These are phyloP conservation scores for Philopotamus ludificatus DNA, from an alignment of 1,140 invertebrate species.

Conservation along the genomic window DNA sequence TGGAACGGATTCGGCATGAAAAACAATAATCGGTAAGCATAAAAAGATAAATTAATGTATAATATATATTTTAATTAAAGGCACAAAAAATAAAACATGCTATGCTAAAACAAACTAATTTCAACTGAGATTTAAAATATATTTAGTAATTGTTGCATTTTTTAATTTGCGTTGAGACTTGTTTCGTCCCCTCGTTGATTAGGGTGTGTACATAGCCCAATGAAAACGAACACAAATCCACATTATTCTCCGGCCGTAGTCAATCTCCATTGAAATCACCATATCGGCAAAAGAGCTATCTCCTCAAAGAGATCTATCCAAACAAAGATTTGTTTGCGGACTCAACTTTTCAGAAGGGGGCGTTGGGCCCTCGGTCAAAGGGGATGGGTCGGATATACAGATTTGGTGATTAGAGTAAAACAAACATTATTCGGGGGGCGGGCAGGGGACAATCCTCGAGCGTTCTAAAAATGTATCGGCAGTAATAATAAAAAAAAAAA, in stretches of 20 bases:
- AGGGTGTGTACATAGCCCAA: not conserved
- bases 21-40: not conserved
- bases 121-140: not conserved
- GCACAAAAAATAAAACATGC: not conserved
- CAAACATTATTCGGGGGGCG: slow-evolving; percentile 38
- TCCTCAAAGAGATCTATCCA: slow-evolving; percentile 41
- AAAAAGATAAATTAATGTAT: not conserved
- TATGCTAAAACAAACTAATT: not conserved
- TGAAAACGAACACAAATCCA: slow-evolving; percentile 7
- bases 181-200: not conserved
- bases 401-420: slow-evolving; percentile 39
- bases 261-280: slow-evolving; percentile 35
- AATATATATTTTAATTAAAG: not conserved
- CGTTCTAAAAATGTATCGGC: not conserved
- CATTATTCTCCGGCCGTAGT: slow-evolving; percentile 3
- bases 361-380: slow-evolving; percentile 12
- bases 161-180: no score
- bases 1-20: no score
- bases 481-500: not conserved
- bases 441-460: no score
- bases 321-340: slow-evolving; percentile 42
- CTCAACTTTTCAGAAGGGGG: slow-evolving; percentile 18
- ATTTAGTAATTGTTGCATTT: not conserved
- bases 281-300: slow-evolving; percentile 40
- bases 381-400: slow-evolving; percentile 11